These are phyloP conservation scores for Poeciliopsis retropinna DNA, from an alignment of 2,113 vertebrate species.

Conservation along the genomic window DNA sequence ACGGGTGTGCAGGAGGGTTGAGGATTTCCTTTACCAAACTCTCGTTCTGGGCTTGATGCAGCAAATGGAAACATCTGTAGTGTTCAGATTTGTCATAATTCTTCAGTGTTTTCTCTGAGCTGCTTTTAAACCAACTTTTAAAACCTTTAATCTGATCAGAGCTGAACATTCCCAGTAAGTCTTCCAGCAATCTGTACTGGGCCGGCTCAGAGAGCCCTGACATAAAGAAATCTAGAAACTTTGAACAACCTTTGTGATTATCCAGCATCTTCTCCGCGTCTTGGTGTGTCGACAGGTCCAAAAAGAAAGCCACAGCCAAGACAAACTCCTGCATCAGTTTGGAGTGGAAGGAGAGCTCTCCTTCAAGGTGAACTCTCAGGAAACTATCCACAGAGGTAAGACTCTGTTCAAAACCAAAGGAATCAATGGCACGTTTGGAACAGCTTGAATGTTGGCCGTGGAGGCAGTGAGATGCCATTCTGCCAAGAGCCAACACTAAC, in stretches of 20 bases:
- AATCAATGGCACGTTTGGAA: conserved; percentile 37
- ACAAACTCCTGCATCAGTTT: conserved; percentile 75
- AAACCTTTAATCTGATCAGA: conserved; percentile 41
- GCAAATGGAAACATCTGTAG: conserved; percentile 60
- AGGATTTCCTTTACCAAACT: conserved; percentile 64
- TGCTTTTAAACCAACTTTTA: conserved; percentile 57
- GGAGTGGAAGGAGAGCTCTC: conserved; percentile 70
- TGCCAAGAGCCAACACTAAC: conserved; percentile 57
- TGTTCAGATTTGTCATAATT: conserved; percentile 23
- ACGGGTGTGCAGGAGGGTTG: neutral
- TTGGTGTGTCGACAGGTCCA: conserved; percentile 24
- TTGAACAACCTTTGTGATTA: conserved; percentile 24
- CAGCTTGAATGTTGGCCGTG: conserved; percentile 35
- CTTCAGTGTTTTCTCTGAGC: conserved; percentile 28
- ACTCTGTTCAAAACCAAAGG: conserved; percentile 49
- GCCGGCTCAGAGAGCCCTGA: conserved; percentile 69
- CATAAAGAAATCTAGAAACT: conserved; percentile 69
- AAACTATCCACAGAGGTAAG: conserved; percentile 43
- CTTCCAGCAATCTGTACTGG: conserved; percentile 62
- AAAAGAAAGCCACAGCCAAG: conserved; percentile 68
- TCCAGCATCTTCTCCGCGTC: conserved; percentile 45
- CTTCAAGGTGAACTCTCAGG: conserved; percentile 32
- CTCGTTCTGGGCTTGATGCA: conserved; percentile 71
- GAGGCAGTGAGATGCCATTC: conserved; percentile 51
- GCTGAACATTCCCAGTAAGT: conserved; percentile 46